Evolutionary conservation across 2,888 invertebrate species (phyloP).

Genomic region (Volucella bombylans): DNA sequence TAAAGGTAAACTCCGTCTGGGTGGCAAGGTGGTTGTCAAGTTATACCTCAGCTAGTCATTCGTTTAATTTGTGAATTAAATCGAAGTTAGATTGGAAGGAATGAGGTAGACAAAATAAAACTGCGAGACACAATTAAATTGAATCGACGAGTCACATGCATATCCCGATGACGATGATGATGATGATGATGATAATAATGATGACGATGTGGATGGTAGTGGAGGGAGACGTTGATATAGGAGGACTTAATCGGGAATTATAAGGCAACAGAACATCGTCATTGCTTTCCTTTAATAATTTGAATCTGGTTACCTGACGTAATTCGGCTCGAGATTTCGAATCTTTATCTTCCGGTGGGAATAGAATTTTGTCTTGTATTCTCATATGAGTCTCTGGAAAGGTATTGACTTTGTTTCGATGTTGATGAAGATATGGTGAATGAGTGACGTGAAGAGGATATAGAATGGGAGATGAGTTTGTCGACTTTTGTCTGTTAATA

Average conservation of each 20-base stretch:
- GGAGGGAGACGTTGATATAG: not conserved
- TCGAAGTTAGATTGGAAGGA: slow-evolving; percentile 61
- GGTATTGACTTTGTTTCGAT: slow-evolving; percentile 23
- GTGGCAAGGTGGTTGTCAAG: slow-evolving; percentile 54
- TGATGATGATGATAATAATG: slow-evolving; percentile 46
- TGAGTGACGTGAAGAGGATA: slow-evolving; percentile 46
- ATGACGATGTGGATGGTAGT: not conserved
- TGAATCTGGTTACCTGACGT: slow-evolving; percentile 55
- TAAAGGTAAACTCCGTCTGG: slow-evolving; percentile 10
- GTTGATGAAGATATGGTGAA: slow-evolving; percentile 41
- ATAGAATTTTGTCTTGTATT: slow-evolving; percentile 30
- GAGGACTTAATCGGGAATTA: slow-evolving; percentile 64
- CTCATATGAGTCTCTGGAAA: slow-evolving; percentile 39
- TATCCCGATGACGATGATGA: slow-evolving; percentile 44
- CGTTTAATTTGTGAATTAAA: slow-evolving; percentile 71
- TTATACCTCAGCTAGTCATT: slow-evolving; percentile 61
- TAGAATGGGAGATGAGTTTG: slow-evolving; percentile 31
- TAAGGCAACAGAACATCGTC: slow-evolving; percentile 50
- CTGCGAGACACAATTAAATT: slow-evolving; percentile 71
- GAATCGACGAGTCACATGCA: slow-evolving; percentile 70
- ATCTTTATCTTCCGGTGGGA: slow-evolving; percentile 54
- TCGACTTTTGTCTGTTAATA: slow-evolving; percentile 35
- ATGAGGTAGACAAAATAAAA: slow-evolving; percentile 70
- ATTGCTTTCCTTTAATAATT: slow-evolving; percentile 55
- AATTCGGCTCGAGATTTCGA: slow-evolving; percentile 33